Evolutionary conservation across 2,888 invertebrate species (phyloP).

Genomic region (Andrena camellia): DNA sequence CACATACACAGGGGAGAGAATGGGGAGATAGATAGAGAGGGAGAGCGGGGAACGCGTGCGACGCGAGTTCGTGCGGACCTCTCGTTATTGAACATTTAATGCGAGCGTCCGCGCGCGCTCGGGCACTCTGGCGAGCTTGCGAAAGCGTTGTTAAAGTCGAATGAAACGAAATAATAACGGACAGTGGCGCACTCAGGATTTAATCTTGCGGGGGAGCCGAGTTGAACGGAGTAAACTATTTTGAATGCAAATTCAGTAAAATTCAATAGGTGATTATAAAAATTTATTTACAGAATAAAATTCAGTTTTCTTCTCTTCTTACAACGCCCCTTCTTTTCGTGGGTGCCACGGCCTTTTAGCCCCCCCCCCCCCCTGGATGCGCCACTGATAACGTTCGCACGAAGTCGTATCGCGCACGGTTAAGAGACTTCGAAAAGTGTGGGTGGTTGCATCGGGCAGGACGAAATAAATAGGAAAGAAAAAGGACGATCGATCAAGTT

Average conservation of each 20-base stretch:
- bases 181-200: neutral
- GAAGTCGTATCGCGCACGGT: constrained; percentile 7
- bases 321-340: no score
- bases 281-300: no score
- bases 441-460: constrained; percentile 48
- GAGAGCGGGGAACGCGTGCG: constrained; percentile 20
- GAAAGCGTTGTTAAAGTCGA: constrained; percentile 1
- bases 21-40: constrained; percentile 5
- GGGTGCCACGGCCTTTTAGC: no score
- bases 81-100: constrained; percentile 7
- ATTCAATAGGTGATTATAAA: no score
- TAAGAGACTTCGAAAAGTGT: neutral
- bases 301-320: no score
- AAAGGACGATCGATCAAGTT: constrained; percentile 49
- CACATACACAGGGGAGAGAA: constrained; percentile 18
- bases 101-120: neutral
- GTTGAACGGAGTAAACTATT: no score
- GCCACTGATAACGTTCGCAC: constrained; percentile 3
- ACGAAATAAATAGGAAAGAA: neutral
- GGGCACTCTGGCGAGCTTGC: neutral
- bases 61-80: constrained; percentile 34
- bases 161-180: neutral
- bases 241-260: no score
- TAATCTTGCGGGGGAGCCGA: no score
- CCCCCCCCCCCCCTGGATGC: no score